These are phyloP conservation scores for Polyploca ridens DNA, from an alignment of 2,888 invertebrate genomes.

Conservation along the genomic window DNA sequence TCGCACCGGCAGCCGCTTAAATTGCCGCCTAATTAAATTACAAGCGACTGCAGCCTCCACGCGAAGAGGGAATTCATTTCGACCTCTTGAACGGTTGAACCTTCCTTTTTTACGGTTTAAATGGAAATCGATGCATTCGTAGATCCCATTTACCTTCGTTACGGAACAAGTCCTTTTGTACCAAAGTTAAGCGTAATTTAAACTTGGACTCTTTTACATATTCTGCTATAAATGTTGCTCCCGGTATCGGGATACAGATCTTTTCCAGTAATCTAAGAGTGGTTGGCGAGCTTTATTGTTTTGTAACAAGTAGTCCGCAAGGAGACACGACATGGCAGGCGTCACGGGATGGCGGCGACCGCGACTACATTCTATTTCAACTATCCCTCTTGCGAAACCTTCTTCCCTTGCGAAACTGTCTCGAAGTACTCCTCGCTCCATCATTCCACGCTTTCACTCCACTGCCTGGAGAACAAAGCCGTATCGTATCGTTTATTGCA, in stretches of 20 bases:
- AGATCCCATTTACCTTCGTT: conserved; percentile 12
- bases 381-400: too few species aligned
- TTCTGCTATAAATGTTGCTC: conserved; percentile 17
- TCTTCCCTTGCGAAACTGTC: conserved; percentile 8
- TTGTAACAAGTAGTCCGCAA: conserved; percentile 21
- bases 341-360: neutral
- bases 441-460: conserved; percentile 1
- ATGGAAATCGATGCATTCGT: conserved; percentile 12
- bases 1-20: conserved; percentile 58
- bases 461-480: conserved; percentile 35
- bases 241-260: conserved; percentile 15
- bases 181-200: conserved; percentile 14
- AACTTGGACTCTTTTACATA: conserved; percentile 15
- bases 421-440: conserved; percentile 12
- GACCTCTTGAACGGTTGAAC: conserved; percentile 51
- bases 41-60: conserved; percentile 55
- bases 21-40: conserved; percentile 79
- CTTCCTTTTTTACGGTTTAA: conserved; percentile 26
- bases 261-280: conserved; percentile 36
- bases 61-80: conserved; percentile 54
- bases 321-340: conserved; percentile 2
- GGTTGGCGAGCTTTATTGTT: conserved; percentile 40
- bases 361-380: conserved; percentile 13
- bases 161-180: conserved; percentile 15
- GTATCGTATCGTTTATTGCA: conserved; percentile 53